These are phyloP conservation scores for Quiscalus mexicanus DNA, from an alignment of 2,113 vertebrate species.

Conservation along the genomic window DNA sequence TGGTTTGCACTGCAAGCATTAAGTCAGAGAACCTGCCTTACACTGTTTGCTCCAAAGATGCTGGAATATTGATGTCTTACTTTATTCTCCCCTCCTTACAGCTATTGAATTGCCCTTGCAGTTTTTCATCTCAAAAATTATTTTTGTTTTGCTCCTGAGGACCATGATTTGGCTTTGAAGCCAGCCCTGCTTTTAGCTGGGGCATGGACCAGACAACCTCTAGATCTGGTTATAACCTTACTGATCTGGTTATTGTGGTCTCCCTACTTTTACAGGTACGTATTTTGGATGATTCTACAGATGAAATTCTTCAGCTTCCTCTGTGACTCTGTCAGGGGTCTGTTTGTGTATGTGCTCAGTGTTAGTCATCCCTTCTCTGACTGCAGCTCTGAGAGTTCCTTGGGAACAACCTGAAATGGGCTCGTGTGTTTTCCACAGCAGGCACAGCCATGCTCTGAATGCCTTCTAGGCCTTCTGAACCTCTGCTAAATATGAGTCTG, in stretches of 20 bases:
- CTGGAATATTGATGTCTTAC: neutral
- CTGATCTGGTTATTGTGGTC: neutral
- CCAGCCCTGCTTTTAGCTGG: neutral
- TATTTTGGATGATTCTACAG: neutral
- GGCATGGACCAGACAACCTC: neutral
- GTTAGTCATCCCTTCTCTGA: neutral
- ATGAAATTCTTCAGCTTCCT: neutral
- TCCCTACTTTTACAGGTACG: neutral
- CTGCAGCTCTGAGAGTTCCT: neutral
- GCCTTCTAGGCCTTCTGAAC: neutral
- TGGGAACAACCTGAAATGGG: neutral
- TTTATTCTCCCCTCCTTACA: neutral
- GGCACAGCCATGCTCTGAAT: neutral
- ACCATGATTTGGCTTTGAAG: neutral
- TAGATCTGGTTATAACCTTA: neutral
- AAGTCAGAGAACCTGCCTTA: neutral
- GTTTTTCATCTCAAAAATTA: neutral
- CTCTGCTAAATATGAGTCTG: neutral
- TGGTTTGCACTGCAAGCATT: neutral
- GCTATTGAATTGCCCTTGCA: neutral
- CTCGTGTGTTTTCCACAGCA: neutral
- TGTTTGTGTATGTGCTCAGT: neutral
- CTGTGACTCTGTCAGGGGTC: neutral
- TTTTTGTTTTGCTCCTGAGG: neutral
- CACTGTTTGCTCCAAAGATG: neutral